Base-by-base conservation (phyloP, 2,113 vertebrate species). In the Channa maculata region DNA sequence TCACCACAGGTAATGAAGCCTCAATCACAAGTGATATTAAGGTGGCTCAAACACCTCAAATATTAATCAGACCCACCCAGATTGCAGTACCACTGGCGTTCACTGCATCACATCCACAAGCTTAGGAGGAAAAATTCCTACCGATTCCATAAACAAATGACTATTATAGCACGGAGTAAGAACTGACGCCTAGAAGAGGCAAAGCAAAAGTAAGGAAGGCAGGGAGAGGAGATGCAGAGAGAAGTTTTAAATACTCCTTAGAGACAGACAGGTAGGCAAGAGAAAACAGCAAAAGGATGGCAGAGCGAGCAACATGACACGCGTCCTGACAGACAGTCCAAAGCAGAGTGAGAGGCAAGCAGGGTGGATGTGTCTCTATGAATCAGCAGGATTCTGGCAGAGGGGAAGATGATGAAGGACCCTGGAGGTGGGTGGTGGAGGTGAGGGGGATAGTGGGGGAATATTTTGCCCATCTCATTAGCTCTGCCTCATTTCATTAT, bases 381-480 rank as follows among this genome's bases (percentile, higher is more conserved):
- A 91, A 76, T 90, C 91, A 92, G 91, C 86, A 85, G 64, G 59
- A 87, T 86, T 86, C 79, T 80, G 83, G 72, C 75, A 66, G 72
- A 64, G 62, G 14, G 24, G 79, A 66, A 49, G 83, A 84, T 54
- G 84, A 87, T 69, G 84, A 87, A 84, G 81, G 53, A 65, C 66
- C 68, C 61, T 3, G 8, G 64, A 75, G 67, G 83, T 64, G 67
- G 76, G 68, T 66, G 65, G 75, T 13, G 74, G 57, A 12, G 54
- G 41, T 65, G 59, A 37, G 45, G 41, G 55, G 49, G 77, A 68
- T 12, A 13, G 48, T 54, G 45, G 74, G 77, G 64, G 48, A 71
- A 73, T 64, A 71, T 80, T 84, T 77, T 80, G 71, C 77, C 84
- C 84, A 79, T 88, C 87, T 91, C 92, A 89, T 94, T 92, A 91